phyloP scores from a whole-genome alignment of 2,888 invertebrate genomes.

The Dicyrtomina minuta region DNA sequence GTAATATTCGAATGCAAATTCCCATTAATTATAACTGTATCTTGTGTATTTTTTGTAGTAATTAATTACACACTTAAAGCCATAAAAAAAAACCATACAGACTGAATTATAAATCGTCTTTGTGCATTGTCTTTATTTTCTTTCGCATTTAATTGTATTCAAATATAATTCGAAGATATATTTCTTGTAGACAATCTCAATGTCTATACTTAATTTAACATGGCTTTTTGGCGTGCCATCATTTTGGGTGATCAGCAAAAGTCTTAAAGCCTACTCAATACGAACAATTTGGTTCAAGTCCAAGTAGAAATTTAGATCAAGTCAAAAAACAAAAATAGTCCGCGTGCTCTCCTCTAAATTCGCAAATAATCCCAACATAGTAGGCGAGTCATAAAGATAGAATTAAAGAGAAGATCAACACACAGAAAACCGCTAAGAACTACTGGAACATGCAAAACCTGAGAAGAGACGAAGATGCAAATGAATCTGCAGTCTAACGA shows the following conservation, averaged over 20 bases:
- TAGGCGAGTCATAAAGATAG: neutral
- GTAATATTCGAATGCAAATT: too few relatives aligned
- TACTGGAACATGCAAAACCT: neutral
- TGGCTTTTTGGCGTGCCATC: too few relatives aligned
- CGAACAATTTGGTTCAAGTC: constrained; percentile 51
- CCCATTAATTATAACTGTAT: too few relatives aligned
- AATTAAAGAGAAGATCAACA: neutral
- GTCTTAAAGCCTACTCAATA: constrained; percentile 10
- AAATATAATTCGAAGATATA: too few relatives aligned
- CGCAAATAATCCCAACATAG: constrained; percentile 8
- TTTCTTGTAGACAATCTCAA: too few relatives aligned
- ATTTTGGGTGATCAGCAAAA: neutral
- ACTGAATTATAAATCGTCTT: too few relatives aligned
- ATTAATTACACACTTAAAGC: too few relatives aligned
- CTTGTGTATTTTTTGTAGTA: too few relatives aligned
- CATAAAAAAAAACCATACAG: too few relatives aligned
- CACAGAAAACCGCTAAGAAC: neutral
- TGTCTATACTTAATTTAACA: too few relatives aligned
- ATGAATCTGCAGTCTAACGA: constrained; percentile 12
- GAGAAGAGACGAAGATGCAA: neutral
- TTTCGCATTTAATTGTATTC: too few relatives aligned
- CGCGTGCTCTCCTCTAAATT: constrained; percentile 5
- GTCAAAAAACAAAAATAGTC: constrained; percentile 48
- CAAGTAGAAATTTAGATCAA: constrained; percentile 51
- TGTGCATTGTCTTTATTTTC: too few relatives aligned